Conservation (phyloP, 2,113 vertebrate genomes). For the Dasypus novemcinctus region DNA sequence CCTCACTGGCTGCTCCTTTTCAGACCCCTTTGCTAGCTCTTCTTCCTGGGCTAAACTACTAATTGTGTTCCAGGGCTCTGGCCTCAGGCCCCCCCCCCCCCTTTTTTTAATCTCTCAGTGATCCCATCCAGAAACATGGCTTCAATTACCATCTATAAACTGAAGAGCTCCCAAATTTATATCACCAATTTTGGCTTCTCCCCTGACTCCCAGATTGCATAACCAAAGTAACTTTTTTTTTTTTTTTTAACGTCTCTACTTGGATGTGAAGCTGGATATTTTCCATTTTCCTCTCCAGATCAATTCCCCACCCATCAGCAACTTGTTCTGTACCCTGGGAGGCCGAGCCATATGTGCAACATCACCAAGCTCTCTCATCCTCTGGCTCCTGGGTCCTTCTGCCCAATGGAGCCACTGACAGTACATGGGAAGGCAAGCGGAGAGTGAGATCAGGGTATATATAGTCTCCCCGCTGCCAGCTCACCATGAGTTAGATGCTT, state of each 20-base stretch:
- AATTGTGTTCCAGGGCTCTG: too few species aligned
- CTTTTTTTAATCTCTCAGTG: not conserved
- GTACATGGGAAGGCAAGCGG: not conserved
- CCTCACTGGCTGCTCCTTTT: not conserved
- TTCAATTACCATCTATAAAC: not conserved
- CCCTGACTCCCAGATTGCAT: not conserved
- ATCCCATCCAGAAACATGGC: not conserved
- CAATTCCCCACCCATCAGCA: not conserved
- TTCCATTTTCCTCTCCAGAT: not conserved
- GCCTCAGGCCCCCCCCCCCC: not conserved
- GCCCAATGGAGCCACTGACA: not conserved
- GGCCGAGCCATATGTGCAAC: too few species aligned
- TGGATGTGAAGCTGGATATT: not conserved
- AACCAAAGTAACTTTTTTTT: not conserved
- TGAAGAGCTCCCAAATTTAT: constrained; percentile 5
- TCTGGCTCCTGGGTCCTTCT: not conserved
- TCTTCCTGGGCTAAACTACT: not conserved
- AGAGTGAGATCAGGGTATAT: not conserved
- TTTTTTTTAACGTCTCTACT: not conserved
- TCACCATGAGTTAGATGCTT: not conserved
- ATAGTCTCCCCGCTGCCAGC: not conserved
- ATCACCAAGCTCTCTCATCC: not conserved
- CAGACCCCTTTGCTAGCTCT: not conserved
- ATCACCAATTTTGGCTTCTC: constrained; percentile 12
- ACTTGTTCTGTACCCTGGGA: not conserved